A percentile compares a stretch with the other conserved stretches of the same genome.
Evolutionary conservation across 1,140 invertebrate species (phyloP).

Genomic region (Delia radicum): DNA sequence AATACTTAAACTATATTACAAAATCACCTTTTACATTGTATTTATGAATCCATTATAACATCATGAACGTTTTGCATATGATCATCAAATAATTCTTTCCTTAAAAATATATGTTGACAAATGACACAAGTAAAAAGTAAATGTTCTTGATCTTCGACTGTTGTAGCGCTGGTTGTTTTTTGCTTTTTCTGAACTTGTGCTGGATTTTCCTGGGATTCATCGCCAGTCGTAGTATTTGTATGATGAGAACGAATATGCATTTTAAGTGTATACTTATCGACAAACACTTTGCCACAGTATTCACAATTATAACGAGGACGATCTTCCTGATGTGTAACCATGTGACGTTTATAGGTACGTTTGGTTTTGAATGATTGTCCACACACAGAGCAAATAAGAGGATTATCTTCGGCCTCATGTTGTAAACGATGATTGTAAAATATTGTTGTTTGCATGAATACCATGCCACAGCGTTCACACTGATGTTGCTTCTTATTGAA

Average conservation of each 20-base stretch:
- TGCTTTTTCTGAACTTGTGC: background rate
- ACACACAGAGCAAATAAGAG: slow-evolving; percentile 27
- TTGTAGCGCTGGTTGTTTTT: background rate
- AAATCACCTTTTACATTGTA: background rate
- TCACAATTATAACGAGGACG: slow-evolving; percentile 29
- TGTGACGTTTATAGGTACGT: slow-evolving; percentile 29
- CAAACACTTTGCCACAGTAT: slow-evolving; percentile 28
- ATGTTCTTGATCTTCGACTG: background rate
- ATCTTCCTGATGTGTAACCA: slow-evolving; percentile 31
- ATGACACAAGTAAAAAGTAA: slow-evolving; percentile 8
- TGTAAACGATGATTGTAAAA: slow-evolving; percentile 31
- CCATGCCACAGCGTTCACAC: slow-evolving; percentile 31
- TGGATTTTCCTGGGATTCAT: background rate
- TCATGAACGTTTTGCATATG: slow-evolving; percentile 20
- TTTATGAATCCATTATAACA: slow-evolving; percentile 10
- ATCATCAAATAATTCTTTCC: background rate
- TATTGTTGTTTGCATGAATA: slow-evolving; percentile 29
- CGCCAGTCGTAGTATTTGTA: background rate
- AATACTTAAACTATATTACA: too few relatives aligned
- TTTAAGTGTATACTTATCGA: slow-evolving; percentile 32
- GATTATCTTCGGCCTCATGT: slow-evolving; percentile 33
- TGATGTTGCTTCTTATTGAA: slow-evolving; percentile 29
- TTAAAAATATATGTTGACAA: background rate
- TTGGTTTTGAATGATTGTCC: slow-evolving; percentile 29
- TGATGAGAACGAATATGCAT: slow-evolving; percentile 29